Evolutionary conservation across 1,140 invertebrate genomes (phyloP).

Genomic region (Rhynchophorus ferrugineus): DNA sequence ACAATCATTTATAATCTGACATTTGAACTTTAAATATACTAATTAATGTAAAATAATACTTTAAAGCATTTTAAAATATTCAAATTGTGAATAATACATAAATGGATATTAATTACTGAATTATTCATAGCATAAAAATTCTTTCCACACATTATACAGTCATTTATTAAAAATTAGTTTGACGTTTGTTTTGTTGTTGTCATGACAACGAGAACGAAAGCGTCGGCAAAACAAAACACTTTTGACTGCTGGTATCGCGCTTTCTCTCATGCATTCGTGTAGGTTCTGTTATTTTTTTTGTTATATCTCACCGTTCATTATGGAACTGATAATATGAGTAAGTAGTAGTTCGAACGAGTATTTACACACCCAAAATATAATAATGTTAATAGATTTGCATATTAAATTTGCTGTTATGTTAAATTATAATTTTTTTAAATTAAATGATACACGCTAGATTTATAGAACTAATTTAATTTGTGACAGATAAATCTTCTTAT

Average conservation of each 20-base stretch:
- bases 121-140: background rate
- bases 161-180: background rate
- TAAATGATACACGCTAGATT: too few relatives aligned
- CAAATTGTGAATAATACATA: too few relatives aligned
- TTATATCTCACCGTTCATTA: background rate
- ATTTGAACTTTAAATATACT: too few relatives aligned
- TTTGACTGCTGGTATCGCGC: constrained; percentile 4
- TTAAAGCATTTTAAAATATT: too few relatives aligned
- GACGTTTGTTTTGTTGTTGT: constrained; percentile 9
- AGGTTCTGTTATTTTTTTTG: constrained; percentile 1
- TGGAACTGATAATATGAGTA: background rate
- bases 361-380: constrained; percentile 1
- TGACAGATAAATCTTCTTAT: too few relatives aligned
- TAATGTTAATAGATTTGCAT: background rate
- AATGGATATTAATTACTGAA: background rate
- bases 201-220: constrained; percentile 17
- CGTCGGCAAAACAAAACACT: constrained; percentile 21
- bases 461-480: too few relatives aligned
- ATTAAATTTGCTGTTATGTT: too few relatives aligned
- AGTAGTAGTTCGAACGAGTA: background rate
- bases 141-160: background rate
- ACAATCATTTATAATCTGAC: too few relatives aligned
- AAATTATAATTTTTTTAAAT: too few relatives aligned
- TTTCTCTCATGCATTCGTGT: constrained; percentile 12
- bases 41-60: too few relatives aligned